These are phyloP conservation scores for Corythaeola cristata DNA, from an alignment of 2,113 vertebrate species.

Conservation along the genomic window DNA sequence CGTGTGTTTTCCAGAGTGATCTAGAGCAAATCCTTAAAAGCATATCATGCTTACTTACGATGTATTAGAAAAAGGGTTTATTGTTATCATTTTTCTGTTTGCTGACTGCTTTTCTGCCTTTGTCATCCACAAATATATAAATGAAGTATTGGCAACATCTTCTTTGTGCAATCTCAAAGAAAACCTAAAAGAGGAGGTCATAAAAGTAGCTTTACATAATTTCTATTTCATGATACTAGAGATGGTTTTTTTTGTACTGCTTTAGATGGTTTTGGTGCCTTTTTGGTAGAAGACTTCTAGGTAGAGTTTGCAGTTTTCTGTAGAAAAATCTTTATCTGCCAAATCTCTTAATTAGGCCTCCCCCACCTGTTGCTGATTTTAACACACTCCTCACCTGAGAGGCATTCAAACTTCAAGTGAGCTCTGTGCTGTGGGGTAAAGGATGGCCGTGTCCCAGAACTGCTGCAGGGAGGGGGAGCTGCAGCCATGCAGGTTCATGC, in stretches of 20 bases:
- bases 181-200: background rate
- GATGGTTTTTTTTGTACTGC: background rate
- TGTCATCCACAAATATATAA: background rate
- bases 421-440: background rate
- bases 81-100: background rate
- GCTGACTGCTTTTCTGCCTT: conserved; percentile 8
- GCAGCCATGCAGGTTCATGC: background rate
- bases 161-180: background rate
- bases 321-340: background rate
- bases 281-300: background rate
- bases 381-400: background rate
- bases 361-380: background rate
- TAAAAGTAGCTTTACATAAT: background rate
- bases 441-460: fast-evolving
- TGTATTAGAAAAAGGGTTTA: background rate
- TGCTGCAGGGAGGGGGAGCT: background rate
- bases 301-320: background rate
- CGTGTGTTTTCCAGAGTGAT: conserved; percentile 10
- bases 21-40: background rate
- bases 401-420: background rate
- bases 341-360: background rate
- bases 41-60: background rate
- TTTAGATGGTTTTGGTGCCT: background rate
- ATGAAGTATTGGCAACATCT: background rate
- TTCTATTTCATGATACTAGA: background rate